These are phyloP conservation scores for Bombus pascuorum DNA, from an alignment of 1,140 invertebrate species.

Conservation along the genomic window DNA sequence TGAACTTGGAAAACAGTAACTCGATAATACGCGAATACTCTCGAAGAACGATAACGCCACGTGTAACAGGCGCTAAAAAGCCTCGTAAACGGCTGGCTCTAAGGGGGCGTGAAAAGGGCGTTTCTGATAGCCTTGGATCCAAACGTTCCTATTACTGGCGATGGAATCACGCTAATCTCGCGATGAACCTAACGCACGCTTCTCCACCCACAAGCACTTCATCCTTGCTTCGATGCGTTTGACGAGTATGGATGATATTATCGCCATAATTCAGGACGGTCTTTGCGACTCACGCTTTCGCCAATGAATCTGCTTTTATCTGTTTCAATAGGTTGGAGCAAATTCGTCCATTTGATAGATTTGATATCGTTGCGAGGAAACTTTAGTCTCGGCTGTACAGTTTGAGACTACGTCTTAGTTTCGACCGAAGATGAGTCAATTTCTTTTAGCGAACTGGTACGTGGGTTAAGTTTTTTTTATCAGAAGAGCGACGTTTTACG, in stretches of 20 bases:
- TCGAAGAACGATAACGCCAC: not conserved
- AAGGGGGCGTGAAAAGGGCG: conserved; percentile 46
- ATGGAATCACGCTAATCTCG: conserved; percentile 32
- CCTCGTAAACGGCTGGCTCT: not conserved
- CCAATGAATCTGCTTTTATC: no score
- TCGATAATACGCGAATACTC: not conserved
- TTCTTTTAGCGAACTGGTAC: no score
- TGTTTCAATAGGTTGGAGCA: no score
- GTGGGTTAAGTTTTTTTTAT: no score
- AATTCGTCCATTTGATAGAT: no score
- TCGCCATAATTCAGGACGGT: not conserved
- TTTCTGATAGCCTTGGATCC: conserved; percentile 30
- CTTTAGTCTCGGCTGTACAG: no score
- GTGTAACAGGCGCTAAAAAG: not conserved
- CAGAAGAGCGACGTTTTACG: no score
- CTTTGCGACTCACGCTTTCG: no score
- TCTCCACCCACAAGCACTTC: not conserved
- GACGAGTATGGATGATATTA: not conserved
- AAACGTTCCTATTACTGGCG: conserved; percentile 31
- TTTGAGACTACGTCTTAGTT: no score
- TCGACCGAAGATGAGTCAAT: no score
- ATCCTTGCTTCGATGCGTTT: not conserved
- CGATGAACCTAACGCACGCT: not conserved
- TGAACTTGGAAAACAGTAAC: not conserved
- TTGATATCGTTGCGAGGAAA: no score